Conservation (phyloP, 2,113 vertebrate genomes). For the Nycticebus coucang region DNA sequence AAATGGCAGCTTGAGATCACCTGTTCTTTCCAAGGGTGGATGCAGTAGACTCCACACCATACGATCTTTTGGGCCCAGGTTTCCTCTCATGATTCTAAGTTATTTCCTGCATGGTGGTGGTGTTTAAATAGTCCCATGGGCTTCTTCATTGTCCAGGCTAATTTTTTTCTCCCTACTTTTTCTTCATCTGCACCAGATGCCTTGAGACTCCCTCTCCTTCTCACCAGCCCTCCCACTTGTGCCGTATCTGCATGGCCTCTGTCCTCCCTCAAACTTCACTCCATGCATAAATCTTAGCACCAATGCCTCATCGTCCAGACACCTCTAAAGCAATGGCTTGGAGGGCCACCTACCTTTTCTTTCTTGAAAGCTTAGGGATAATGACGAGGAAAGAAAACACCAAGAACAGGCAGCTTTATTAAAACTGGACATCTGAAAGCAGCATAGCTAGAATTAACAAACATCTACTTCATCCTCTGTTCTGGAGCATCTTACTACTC, state of each 20-base stretch:
- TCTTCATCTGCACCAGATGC: not conserved
- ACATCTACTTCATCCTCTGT: not conserved
- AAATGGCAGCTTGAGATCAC: not conserved
- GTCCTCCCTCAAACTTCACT: not conserved
- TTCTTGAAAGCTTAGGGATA: not conserved
- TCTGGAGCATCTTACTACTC: too few species aligned
- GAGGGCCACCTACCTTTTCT: too few species aligned
- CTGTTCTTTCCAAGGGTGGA: accelerated
- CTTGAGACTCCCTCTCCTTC: not conserved
- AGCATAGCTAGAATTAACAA: not conserved
- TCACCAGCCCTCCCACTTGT: accelerated
- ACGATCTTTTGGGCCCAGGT: not conserved
- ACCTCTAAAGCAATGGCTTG: not conserved
- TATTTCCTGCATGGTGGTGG: not conserved
- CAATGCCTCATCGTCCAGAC: not conserved
- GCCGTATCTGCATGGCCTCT: not conserved
- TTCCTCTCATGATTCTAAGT: not conserved
- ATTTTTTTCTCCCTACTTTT: not conserved
- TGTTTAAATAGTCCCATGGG: not conserved
- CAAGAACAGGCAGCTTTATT: not conserved
- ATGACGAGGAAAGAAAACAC: not conserved
- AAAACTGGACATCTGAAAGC: not conserved
- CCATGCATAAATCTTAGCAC: not conserved
- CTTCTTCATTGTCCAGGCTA: not conserved
- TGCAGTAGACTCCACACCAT: accelerated